Percentiles rank a stretch among this genome's conserved stretches.
These are phyloP conservation scores for Cosmia trapezina DNA, from an alignment of 2,888 invertebrate genomes.

Conservation along the genomic window DNA sequence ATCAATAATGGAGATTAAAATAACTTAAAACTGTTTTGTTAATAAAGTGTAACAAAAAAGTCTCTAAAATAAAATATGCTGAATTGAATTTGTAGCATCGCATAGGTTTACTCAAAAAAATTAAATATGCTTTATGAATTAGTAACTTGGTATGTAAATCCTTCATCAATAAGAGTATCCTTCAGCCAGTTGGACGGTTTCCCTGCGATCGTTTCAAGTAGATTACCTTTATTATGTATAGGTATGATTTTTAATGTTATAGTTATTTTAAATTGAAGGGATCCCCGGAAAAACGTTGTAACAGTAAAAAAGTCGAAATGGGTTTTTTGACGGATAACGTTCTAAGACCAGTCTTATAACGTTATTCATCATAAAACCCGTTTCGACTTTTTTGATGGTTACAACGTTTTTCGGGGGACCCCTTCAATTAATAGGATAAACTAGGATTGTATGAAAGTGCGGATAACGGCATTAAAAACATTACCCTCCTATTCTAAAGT, in stretches of 20 bases:
- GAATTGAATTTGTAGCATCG: not conserved
- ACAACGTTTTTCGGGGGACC: too few species aligned
- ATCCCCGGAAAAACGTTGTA: too few species aligned
- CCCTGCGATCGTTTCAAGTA: slow-evolving; percentile 14
- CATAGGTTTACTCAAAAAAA: not conserved
- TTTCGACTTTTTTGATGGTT: too few species aligned
- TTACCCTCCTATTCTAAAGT: not conserved
- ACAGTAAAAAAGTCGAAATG: too few species aligned
- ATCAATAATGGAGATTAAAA: not conserved
- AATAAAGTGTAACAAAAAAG: not conserved
- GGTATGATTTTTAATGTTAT: not conserved
- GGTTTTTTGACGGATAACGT: too few species aligned
- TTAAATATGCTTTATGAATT: slow-evolving; percentile 3
- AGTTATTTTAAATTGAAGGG: not conserved
- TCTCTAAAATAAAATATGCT: not conserved
- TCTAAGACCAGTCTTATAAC: too few species aligned
- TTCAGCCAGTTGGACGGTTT: slow-evolving; percentile 4
- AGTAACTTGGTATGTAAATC: not conserved
- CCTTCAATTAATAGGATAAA: not conserved
- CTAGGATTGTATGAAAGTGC: not conserved
- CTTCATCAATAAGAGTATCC: slow-evolving; percentile 19
- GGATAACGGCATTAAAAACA: not conserved
- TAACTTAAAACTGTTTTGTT: not conserved
- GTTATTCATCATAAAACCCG: too few species aligned
- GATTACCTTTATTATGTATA: not conserved